Evolutionary conservation across 2,113 vertebrate genomes (phyloP).

Genomic region (Paralichthys olivaceus): DNA sequence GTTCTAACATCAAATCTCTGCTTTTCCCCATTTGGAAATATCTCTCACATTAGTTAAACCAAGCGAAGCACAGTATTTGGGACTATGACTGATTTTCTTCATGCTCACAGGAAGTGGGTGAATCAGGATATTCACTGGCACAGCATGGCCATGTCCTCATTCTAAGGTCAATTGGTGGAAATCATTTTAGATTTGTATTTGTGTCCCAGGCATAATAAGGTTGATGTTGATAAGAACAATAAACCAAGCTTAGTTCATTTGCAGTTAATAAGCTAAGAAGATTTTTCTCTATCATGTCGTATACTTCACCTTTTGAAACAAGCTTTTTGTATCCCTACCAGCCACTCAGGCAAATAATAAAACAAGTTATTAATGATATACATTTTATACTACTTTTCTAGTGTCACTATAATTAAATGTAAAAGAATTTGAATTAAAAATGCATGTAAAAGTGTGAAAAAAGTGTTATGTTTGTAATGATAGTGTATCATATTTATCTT

Average conservation of each 20-base stretch:
- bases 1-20: constrained; percentile 28
- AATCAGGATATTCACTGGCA: constrained; percentile 41
- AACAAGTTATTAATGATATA: too few relatives aligned
- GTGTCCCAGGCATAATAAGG: constrained; percentile 15
- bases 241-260: background rate
- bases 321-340: too few relatives aligned
- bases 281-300: background rate
- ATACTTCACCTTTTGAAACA: too few relatives aligned
- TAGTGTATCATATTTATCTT: too few relatives aligned
- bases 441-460: too few relatives aligned
- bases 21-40: constrained; percentile 24
- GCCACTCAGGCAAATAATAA: too few relatives aligned
- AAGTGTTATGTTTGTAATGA: too few relatives aligned
- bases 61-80: constrained; percentile 30
- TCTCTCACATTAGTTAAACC: constrained; percentile 15
- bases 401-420: too few relatives aligned
- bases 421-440: too few relatives aligned
- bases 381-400: too few relatives aligned
- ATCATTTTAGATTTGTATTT: constrained; percentile 28
- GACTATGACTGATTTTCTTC: constrained; percentile 40
- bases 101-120: constrained; percentile 19
- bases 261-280: background rate
- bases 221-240: constrained; percentile 15
- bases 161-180: constrained; percentile 35
- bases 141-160: constrained; percentile 15